Percentiles rank a stretch among this genome's conserved stretches.
Evolutionary conservation across 2,113 vertebrate species (phyloP).

Genomic region (Hippopotamus amphibius): DNA sequence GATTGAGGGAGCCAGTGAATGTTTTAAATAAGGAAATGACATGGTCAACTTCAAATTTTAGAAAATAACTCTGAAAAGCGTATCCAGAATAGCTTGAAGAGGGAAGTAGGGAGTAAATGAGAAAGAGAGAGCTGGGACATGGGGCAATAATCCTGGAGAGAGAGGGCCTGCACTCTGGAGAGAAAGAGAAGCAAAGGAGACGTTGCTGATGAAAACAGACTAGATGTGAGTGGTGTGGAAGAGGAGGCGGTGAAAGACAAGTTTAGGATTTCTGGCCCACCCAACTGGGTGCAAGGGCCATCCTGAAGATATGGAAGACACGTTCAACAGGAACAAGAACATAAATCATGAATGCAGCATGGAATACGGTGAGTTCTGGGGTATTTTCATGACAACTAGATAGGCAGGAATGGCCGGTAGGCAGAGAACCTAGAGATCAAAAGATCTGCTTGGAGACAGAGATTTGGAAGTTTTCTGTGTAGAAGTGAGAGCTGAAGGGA

Average conservation of each 20-base stretch:
- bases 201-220: neutral
- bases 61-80: neutral
- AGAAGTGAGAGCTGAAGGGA: neutral
- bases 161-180: neutral
- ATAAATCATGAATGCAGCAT: rapidly evolving
- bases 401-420: neutral
- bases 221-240: neutral
- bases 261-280: neutral
- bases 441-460: neutral
- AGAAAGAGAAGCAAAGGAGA: neutral
- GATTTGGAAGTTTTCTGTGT: neutral
- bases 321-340: rapidly evolving
- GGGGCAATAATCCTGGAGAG: neutral
- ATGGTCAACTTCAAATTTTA: neutral
- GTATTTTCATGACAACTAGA: neutral
- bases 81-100: neutral
- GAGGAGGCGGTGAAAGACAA: too few species aligned
- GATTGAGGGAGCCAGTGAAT: neutral
- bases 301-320: neutral
- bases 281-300: neutral
- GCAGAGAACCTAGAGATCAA: neutral
- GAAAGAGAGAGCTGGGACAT: rapidly evolving
- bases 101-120: neutral
- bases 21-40: constrained; percentile 13
- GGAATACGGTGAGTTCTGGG: neutral